These are phyloP conservation scores for Anneissia japonica DNA, from an alignment of 35 echinoderm and acorn worm species.

Conservation along the genomic window DNA sequence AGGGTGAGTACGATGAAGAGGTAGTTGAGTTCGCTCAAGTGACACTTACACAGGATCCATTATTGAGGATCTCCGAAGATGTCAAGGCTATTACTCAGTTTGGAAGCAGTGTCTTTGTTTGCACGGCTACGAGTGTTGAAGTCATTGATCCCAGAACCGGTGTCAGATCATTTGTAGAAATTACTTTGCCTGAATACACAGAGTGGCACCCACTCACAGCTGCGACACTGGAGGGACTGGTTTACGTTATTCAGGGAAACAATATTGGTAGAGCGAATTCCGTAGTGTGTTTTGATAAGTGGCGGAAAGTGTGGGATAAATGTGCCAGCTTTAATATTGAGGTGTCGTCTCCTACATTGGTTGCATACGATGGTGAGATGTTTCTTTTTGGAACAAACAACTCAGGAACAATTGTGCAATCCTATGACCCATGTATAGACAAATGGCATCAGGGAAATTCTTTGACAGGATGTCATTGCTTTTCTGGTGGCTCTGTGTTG, in stretches of 20 bases:
- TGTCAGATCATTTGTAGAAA: not conserved
- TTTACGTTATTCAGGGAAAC: not conserved
- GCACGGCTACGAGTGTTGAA: not conserved
- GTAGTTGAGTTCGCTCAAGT: not conserved
- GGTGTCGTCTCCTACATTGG: not conserved
- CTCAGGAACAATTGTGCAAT: not conserved
- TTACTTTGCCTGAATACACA: not conserved
- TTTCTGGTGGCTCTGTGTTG: not conserved
- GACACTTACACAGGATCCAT: not conserved
- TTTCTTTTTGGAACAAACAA: not conserved
- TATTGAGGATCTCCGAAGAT: not conserved
- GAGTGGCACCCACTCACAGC: not conserved
- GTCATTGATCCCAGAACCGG: not conserved
- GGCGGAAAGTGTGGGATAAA: not conserved
- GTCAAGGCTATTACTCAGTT: not conserved
- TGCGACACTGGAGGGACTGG: not conserved
- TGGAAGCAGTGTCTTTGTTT: not conserved
- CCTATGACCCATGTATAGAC: not conserved
- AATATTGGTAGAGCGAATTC: not conserved
- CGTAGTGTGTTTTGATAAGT: not conserved
- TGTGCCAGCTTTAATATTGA: not conserved
- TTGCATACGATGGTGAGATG: not conserved
- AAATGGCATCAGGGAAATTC: not conserved
- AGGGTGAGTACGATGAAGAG: not conserved
- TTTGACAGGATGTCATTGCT: not conserved